These are phyloP conservation scores for Mionectes macconnelli DNA, from an alignment of 2,113 vertebrate genomes.

Conservation along the genomic window DNA sequence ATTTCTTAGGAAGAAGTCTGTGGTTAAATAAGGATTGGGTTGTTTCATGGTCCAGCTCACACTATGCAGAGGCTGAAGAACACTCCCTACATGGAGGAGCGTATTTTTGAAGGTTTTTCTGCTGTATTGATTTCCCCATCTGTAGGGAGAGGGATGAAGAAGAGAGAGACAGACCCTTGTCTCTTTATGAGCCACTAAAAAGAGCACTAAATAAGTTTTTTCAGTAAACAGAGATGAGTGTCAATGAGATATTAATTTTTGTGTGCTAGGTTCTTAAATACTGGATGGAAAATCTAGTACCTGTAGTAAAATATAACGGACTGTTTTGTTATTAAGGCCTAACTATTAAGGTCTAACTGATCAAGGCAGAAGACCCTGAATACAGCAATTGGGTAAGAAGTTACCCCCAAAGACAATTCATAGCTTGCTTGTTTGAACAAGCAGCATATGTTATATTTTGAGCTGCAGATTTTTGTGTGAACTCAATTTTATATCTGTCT, in stretches of 20 bases:
- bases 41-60: background rate
- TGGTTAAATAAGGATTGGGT: background rate
- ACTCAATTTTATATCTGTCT: background rate
- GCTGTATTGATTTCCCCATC: background rate
- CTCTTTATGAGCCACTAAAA: background rate
- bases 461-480: background rate
- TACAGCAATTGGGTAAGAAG: background rate
- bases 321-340: background rate
- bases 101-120: background rate
- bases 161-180: background rate
- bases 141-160: background rate
- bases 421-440: background rate
- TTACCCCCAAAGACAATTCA: background rate
- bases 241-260: background rate
- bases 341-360: background rate
- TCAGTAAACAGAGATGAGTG: background rate
- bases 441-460: background rate
- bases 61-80: background rate
- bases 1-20: background rate
- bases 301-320: background rate
- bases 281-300: background rate
- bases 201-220: background rate
- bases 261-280: background rate
- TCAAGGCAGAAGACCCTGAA: background rate
- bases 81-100: background rate